Conservation (phyloP, 2,888 invertebrate genomes). For the Diaprepes abbreviatus region DNA sequence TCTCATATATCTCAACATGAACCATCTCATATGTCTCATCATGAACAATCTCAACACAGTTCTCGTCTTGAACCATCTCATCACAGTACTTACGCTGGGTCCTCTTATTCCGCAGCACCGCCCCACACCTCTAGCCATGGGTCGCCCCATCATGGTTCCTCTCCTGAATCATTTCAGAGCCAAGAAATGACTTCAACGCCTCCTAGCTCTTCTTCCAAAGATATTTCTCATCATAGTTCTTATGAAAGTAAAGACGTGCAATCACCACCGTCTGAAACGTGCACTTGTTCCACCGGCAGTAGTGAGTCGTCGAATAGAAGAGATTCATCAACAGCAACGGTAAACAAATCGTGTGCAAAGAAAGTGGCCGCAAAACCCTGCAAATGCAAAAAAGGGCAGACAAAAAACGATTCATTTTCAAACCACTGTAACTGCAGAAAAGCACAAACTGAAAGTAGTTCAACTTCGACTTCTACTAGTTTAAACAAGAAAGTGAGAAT, state of each 20-base stretch:
- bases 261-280: background rate
- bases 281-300: background rate
- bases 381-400: background rate
- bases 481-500: background rate
- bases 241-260: background rate
- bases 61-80: background rate
- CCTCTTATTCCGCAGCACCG: background rate
- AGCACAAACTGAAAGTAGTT: background rate
- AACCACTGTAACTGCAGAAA: background rate
- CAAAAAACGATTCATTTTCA: background rate
- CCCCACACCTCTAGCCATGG: background rate
- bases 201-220: no score
- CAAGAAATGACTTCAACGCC: no score
- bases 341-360: background rate
- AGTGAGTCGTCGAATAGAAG: background rate
- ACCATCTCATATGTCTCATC: background rate
- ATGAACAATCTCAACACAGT: background rate
- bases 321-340: conserved; percentile 9
- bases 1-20: background rate
- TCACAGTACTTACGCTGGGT: background rate
- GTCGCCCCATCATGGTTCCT: background rate
- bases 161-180: background rate
- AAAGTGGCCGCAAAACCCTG: background rate
- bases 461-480: background rate
- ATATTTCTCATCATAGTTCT: background rate